Conservation (phyloP, 2,113 vertebrate genomes). For the Callopanchax toddi region DNA sequence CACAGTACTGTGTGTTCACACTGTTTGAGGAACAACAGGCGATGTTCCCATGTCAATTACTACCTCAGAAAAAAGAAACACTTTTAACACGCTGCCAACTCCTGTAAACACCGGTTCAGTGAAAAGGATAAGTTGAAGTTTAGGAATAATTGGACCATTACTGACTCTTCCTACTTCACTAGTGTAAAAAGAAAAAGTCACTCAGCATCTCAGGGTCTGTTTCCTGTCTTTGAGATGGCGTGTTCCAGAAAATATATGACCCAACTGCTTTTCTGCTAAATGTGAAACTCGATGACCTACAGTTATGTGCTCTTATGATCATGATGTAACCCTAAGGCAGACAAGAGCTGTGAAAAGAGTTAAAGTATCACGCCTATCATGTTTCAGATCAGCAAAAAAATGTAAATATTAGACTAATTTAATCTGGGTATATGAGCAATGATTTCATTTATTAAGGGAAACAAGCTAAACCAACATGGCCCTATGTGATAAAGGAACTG, state of each 20-base stretch:
- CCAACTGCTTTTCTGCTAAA: slow-evolving; percentile 28
- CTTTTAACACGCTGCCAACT: slow-evolving; percentile 1
- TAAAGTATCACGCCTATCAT: too few relatives aligned
- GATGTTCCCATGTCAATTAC: slow-evolving; percentile 7
- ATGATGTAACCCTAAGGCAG: too few relatives aligned
- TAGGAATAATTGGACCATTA: slow-evolving; percentile 3
- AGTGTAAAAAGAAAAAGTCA: slow-evolving; percentile 17
- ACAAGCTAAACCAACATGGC: too few relatives aligned
- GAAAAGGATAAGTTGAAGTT: slow-evolving; percentile 1
- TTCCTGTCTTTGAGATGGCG: slow-evolving; percentile 13
- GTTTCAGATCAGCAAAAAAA: too few relatives aligned
- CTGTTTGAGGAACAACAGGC: slow-evolving; percentile 11
- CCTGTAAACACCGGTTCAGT: background rate
- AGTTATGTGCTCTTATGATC: background rate
- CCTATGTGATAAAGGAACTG: too few relatives aligned
- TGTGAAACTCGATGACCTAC: slow-evolving; percentile 26
- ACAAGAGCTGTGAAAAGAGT: too few relatives aligned
- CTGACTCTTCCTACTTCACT: slow-evolving; percentile 14
- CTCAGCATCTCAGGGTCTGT: background rate
- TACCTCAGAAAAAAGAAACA: background rate
- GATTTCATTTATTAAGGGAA: too few relatives aligned
- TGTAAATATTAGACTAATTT: too few relatives aligned
- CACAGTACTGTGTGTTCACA: background rate
- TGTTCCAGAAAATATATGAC: too few relatives aligned
- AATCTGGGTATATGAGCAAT: too few relatives aligned